Percentiles rank a stretch among this genome's conserved stretches.
Evolutionary conservation across 92 coral and sea anemone genomes (phyloP).

Genomic region (Epizoanthus rinbou): DNA sequence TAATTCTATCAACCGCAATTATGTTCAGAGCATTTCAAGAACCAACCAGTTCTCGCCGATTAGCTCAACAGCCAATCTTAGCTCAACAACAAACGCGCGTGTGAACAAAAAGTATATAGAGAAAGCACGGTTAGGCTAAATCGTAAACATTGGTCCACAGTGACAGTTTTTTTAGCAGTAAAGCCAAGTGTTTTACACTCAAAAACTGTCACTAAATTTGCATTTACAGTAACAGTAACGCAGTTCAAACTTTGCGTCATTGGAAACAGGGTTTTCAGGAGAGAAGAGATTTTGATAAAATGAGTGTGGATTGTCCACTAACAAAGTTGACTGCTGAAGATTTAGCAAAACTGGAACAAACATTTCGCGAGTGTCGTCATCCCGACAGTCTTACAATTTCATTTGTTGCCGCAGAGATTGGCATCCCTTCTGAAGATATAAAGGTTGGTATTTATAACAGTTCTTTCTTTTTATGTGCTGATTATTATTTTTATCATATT

Average conservation of each 20-base stretch:
- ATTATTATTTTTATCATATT: neutral
- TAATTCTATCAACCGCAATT: conserved; percentile 2
- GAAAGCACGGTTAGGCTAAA: neutral
- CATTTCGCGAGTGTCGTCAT: conserved; percentile 68
- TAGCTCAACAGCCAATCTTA: neutral
- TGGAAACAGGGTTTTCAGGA: neutral
- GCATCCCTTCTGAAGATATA: conserved; percentile 66
- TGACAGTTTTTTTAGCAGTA: conserved; percentile 4
- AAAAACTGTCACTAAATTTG: conserved; percentile 10
- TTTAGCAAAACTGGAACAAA: conserved; percentile 55
- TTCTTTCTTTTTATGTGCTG: neutral
- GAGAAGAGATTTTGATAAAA: neutral
- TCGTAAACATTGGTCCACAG: neutral
- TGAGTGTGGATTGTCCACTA: conserved; percentile 17
- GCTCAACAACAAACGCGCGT: neutral
- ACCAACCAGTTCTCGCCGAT: conserved; percentile 1
- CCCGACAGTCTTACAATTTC: conserved; percentile 63
- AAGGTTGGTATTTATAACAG: conserved; percentile 44
- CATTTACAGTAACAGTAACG: conserved; percentile 9
- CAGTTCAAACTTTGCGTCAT: neutral
- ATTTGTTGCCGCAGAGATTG: conserved; percentile 78
- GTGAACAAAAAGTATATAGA: conserved; percentile 1
- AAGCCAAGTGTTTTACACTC: neutral
- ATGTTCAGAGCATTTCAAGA: neutral
- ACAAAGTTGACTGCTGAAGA: conserved; percentile 45